phyloP scores from a whole-genome alignment of 2,797 vertebrate genomes.

The Gallinago stenura region DNA sequence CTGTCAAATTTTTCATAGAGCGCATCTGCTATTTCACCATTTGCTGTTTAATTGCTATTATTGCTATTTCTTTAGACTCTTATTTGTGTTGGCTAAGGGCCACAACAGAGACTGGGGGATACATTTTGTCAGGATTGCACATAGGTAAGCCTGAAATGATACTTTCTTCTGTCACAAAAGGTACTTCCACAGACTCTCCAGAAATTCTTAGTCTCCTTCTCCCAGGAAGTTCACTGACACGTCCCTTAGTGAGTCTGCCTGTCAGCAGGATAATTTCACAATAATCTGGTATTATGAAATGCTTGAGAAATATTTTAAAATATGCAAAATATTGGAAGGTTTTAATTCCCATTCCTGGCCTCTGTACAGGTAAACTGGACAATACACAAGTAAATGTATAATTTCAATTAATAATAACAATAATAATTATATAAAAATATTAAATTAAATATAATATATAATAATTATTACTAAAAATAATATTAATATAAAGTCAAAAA shows the following conservation, averaged over 20 bases:
- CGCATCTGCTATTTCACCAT: neutral
- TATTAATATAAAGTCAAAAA: no score
- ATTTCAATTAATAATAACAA: neutral
- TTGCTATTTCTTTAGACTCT: neutral
- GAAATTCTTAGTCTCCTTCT: neutral
- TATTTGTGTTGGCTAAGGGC: slow-evolving; percentile 21
- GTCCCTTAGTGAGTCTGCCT: neutral
- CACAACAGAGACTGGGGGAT: neutral
- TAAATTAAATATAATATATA: no score
- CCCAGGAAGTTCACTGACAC: neutral
- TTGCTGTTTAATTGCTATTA: slow-evolving; percentile 18
- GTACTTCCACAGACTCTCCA: neutral
- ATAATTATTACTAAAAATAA: no score
- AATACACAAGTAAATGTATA: neutral
- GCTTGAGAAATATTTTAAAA: slow-evolving; percentile 10
- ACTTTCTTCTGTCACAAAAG: neutral
- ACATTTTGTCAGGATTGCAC: neutral
- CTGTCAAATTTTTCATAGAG: neutral
- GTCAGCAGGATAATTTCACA: neutral
- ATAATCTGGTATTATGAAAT: neutral
- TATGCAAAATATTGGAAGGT: neutral
- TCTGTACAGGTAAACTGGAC: neutral
- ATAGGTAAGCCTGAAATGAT: neutral
- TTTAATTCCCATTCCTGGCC: neutral
- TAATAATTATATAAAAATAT: no score